Evolutionary conservation across 2,797 vertebrate genomes (phyloP).

Genomic region (Eremophila alpestris): DNA sequence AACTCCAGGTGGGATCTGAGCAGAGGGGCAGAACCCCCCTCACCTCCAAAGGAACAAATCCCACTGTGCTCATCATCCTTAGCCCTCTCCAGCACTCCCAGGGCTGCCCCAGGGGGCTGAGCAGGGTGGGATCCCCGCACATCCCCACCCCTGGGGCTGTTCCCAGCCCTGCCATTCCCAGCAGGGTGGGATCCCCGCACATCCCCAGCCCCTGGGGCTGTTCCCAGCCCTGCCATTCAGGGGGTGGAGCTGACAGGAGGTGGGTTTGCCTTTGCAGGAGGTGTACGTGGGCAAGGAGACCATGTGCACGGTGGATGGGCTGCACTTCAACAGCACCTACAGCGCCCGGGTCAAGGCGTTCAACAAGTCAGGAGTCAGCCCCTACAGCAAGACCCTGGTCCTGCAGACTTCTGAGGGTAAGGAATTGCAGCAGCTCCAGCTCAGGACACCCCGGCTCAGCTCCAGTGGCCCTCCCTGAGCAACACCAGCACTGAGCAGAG

Average conservation of each 20-base stretch:
- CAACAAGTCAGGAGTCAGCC: conserved; percentile 93
- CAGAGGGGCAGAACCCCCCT: not conserved
- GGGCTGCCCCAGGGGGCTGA: not conserved
- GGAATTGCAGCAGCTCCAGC: conserved; percentile 44
- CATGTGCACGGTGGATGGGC: conserved; percentile 98
- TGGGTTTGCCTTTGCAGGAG: conserved; percentile 79
- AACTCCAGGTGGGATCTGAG: not conserved
- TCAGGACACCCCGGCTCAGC: not conserved
- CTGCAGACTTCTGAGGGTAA: conserved; percentile 98
- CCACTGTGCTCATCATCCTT: accelerated
- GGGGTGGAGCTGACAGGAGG: not conserved
- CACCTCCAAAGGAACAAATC: not conserved
- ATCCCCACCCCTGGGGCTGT: too few relatives aligned
- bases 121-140: not conserved
- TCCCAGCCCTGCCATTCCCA: too few relatives aligned
- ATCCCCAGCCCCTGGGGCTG: not conserved
- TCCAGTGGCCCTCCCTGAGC: not conserved
- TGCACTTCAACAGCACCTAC: conserved; percentile 98
- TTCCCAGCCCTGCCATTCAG: not conserved
- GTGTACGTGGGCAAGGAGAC: conserved; percentile 97
- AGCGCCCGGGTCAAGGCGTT: conserved; percentile 96
- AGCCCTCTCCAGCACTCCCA: accelerated
- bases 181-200: too few relatives aligned
- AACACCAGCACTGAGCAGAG: accelerated
- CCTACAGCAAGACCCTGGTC: conserved; percentile 97